phyloP scores from a whole-genome alignment of 2,888 invertebrate genomes.

The Scaptomyza polygonia region DNA sequence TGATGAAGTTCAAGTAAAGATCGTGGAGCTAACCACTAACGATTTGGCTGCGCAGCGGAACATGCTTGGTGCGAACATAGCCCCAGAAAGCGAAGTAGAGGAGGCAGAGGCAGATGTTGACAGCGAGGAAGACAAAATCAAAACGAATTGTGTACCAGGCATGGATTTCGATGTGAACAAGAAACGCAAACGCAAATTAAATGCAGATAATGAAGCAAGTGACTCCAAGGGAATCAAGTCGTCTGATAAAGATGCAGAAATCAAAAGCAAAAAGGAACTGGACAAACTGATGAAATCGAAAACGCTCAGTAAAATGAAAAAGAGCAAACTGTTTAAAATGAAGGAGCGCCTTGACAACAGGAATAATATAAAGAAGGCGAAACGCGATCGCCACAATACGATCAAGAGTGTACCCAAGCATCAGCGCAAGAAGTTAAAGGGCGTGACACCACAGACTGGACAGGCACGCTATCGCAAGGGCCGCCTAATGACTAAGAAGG shows the following conservation, averaged over 20 bases:
- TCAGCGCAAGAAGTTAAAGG: conserved; percentile 76
- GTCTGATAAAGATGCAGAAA: conserved; percentile 14
- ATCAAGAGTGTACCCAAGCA: conserved; percentile 81
- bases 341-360: conserved; percentile 89
- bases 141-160: conserved; percentile 75
- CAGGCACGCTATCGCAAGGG: conserved; percentile 74
- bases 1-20: conserved; percentile 91
- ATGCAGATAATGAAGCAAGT: neutral
- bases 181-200: conserved; percentile 46
- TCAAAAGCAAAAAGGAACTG: conserved; percentile 87
- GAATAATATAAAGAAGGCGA: conserved; percentile 89
- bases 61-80: conserved; percentile 87
- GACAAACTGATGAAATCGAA: conserved; percentile 89
- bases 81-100: conserved; percentile 84
- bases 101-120: conserved; percentile 37
- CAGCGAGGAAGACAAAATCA: conserved; percentile 59
- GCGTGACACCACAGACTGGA: conserved; percentile 53
- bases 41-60: conserved; percentile 89
- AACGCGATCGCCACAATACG: conserved; percentile 82
- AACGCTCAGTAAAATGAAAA: conserved; percentile 89
- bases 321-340: conserved; percentile 91
- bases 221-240: neutral
- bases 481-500: conserved; percentile 76
- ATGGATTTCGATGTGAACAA: conserved; percentile 78
- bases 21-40: conserved; percentile 89